Base-by-base conservation (phyloP, 2,888 invertebrate species). In the Phlogophora meticulosa region DNA sequence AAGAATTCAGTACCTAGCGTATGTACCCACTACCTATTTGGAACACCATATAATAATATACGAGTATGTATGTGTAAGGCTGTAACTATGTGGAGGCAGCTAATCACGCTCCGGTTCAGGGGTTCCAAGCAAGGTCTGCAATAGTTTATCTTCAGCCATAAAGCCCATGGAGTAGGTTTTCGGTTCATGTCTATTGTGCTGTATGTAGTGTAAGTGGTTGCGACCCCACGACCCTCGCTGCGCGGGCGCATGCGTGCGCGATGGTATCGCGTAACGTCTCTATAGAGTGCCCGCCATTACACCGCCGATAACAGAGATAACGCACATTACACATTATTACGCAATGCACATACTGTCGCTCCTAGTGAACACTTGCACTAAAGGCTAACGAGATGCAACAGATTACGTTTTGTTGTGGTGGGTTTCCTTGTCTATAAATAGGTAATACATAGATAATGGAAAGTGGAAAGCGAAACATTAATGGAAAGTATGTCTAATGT, bases 231-330 rank as follows among this genome's bases (percentile, higher is more conserved):
- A 62, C 77, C 77, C 13, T 55, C 32, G 46, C 51, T 24, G 66
- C 66, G 80, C 76, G 34, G 20, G 67, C 68, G 62, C 60, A 52
- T 48, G 78, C 81, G 81, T 72, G 64, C 60, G 22, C 55, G 80
- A 80, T 83, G 62, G 57, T 83, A 80, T 80, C 80, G 51, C 51
- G 49, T 62, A 49, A 82, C 77, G 72, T 72, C 72, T 83, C 49
- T 69, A 64, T 80, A 46, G 36, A 43, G 24, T 53, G n/a, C 57
- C 42, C 62, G 48, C 66, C 51, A 76, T 59, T 62, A 57, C 52
- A 38, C 56, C 49, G 38, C 60, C 43, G 83, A 72, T 80, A 72
- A 66, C 67, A 75, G 20, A 38, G 42, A 49, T 40, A 69, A 5
- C 17, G 40, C 40, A 49, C 17, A 42, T 28, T 22, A 45, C 52